These are phyloP conservation scores for Ectobius pallidus DNA, from an alignment of 2,888 invertebrate genomes.

Conservation along the genomic window DNA sequence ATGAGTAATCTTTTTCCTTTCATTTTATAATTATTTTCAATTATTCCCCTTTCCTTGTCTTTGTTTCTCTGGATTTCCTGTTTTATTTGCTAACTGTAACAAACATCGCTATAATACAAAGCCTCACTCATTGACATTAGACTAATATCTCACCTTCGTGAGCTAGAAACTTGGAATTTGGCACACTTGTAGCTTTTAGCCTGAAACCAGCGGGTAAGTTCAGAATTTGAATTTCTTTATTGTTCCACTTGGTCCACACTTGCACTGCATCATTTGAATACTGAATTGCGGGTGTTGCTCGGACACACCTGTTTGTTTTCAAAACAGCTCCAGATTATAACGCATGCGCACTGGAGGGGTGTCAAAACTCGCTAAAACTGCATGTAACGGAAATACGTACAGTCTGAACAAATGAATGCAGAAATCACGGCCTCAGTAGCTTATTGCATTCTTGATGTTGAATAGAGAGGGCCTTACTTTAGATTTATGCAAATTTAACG, in stretches of 20 bases:
- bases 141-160: neutral
- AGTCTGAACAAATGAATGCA: too few species aligned
- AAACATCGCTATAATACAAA: neutral
- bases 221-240: neutral
- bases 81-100: neutral
- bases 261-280: neutral
- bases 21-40: neutral
- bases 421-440: too few species aligned
- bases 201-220: too few species aligned
- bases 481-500: too few species aligned
- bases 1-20: too few species aligned
- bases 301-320: conserved; percentile 41
- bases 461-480: too few species aligned
- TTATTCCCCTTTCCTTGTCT: neutral
- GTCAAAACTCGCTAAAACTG: too few species aligned
- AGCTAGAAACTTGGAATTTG: too few species aligned
- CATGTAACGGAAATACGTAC: too few species aligned
- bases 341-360: too few species aligned
- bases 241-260: neutral
- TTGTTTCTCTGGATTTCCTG: neutral
- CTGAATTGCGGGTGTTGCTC: conserved; percentile 12
- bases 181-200: too few species aligned
- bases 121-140: neutral
- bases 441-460: too few species aligned
- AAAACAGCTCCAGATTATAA: conserved; percentile 25